Base-by-base conservation (phyloP, 2,888 invertebrate genomes). In the Thereva unica region DNA sequence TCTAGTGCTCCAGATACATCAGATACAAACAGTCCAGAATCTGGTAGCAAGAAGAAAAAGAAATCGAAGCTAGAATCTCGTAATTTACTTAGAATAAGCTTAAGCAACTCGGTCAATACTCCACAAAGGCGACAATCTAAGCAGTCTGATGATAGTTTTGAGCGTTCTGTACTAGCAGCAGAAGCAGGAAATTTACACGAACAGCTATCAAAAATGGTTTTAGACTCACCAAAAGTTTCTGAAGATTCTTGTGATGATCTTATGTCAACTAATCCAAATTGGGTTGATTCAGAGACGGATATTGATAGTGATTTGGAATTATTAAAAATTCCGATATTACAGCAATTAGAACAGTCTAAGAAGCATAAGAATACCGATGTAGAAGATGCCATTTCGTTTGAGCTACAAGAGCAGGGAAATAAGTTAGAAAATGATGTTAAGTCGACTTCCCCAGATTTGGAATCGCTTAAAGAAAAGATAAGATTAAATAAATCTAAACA, bases 61-160 rank as follows among this genome's bases (percentile, higher is more conserved):
- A 56, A 42, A 41, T 40, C n/a, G 0, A 12, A 12, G 8, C 4
- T 35, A 8, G 35, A 47, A 34, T 37, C 2, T 5, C 5, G 7
- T 4, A 56, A 53, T 23, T 55, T 76, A 4, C 68, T 76, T 0
- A 76, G 75, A 64, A 12, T 75, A 2, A 76, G 74, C 54, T 64
- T 76, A 12, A 71, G 74, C 0, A 75, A 75, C 69, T 73, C 74
- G 0, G 69, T 75, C 0, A 63, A 71, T 12, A 72, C 70, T 67
- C 72, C 75, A 0, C 74, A 23, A 23, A 23, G 23, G 23, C 23
- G 23, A 2, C 75, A 0, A n/a, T 71, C 12, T 40, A 52, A 68
- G 10, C 7, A n/a, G 1, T 50, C 61, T 23, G 34, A 8, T 9
- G 23, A 23, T 23, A 50, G 23, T 61, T 61, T 35, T 41, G 61